Evolutionary conservation across 2,797 vertebrate species (phyloP).

Genomic region (Linurgus olivaceus): DNA sequence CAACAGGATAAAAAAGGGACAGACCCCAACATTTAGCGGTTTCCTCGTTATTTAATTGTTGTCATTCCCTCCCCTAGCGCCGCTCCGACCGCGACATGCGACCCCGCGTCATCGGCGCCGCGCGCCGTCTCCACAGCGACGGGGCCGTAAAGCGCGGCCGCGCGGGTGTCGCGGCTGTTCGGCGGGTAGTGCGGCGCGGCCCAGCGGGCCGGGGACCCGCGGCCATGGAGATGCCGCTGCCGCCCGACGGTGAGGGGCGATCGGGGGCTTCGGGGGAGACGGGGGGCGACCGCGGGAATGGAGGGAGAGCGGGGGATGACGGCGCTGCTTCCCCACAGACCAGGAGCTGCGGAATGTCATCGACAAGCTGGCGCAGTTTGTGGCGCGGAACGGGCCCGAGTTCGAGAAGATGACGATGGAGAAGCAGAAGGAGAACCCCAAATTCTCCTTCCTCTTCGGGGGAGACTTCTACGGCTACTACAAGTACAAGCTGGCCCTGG

Average conservation of each 20-base stretch:
- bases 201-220: background rate
- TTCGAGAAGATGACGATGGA: constrained; percentile 99
- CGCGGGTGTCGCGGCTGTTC: constrained; percentile 35
- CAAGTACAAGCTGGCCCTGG: constrained; percentile 93
- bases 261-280: accelerated
- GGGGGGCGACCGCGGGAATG: accelerated
- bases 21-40: too few species aligned
- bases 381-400: constrained; percentile 94
- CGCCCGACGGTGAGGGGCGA: constrained; percentile 77
- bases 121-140: constrained; percentile 49
- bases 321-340: constrained; percentile 74
- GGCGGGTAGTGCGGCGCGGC: constrained; percentile 21
- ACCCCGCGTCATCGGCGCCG: background rate
- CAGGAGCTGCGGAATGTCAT: constrained; percentile 98
- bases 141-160: background rate
- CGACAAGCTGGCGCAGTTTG: constrained; percentile 97
- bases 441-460: constrained; percentile 96
- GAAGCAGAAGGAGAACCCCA: constrained; percentile 97
- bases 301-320: background rate
- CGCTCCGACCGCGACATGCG: background rate
- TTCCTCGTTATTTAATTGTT: too few species aligned
- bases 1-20: too few species aligned
- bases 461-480: constrained; percentile 98
- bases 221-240: constrained; percentile 80
- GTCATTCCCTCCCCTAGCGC: too few species aligned